Percentiles rank a stretch among this genome's conserved stretches.
Evolutionary conservation across 2,113 vertebrate genomes (phyloP).

Genomic region (Prunella himalayana): DNA sequence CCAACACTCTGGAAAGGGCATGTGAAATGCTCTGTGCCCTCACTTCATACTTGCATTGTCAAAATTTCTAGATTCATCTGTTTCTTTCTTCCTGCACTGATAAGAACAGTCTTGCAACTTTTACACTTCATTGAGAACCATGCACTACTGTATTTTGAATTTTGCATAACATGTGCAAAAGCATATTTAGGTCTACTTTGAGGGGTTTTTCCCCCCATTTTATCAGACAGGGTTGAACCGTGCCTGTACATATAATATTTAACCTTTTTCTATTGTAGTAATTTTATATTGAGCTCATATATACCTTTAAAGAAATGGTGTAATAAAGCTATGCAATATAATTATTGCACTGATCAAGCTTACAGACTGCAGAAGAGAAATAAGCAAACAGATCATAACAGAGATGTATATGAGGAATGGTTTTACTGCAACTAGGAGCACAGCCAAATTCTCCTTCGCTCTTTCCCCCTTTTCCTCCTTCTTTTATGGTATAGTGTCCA

Average conservation of each 20-base stretch:
- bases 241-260: neutral
- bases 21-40: neutral
- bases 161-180: neutral
- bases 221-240: neutral
- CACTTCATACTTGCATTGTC: neutral
- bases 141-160: neutral
- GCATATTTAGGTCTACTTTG: neutral
- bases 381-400: neutral
- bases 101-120: neutral
- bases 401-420: neutral
- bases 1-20: neutral
- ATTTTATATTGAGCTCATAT: slow-evolving; percentile 39
- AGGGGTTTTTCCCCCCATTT: neutral
- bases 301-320: neutral
- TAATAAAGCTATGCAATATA: neutral
- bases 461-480: neutral
- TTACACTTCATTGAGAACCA: neutral
- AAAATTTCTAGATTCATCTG: neutral
- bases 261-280: neutral
- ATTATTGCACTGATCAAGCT: neutral
- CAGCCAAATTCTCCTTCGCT: neutral
- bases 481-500: neutral
- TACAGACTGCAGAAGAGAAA: neutral
- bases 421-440: neutral
- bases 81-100: neutral